A percentile compares a stretch with the other conserved stretches of the same genome.
phyloP scores from a whole-genome alignment of 2,113 vertebrate species.

The Trinectes maculatus region DNA sequence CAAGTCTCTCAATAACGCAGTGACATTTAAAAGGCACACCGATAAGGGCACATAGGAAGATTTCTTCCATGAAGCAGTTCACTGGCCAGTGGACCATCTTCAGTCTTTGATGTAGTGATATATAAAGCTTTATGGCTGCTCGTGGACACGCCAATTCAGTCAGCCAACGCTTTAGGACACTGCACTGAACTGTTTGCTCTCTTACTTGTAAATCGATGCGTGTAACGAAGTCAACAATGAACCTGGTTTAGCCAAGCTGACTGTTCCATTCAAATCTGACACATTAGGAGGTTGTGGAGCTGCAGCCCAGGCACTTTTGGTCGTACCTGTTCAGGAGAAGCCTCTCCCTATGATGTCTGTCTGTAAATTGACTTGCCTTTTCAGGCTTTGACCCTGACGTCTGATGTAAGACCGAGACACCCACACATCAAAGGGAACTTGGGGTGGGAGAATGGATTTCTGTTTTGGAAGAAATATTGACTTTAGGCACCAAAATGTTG shows the following conservation, averaged over 20 bases:
- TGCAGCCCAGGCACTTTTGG: conserved; percentile 35
- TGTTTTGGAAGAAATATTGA: conserved; percentile 78
- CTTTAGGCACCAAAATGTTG: conserved; percentile 70
- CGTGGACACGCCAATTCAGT: conserved; percentile 56
- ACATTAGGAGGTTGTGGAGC: conserved; percentile 58
- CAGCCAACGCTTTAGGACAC: conserved; percentile 35
- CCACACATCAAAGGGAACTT: conserved; percentile 81
- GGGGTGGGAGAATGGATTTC: conserved; percentile 74
- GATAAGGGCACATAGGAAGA: conserved; percentile 72
- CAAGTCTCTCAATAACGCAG: conserved; percentile 51
- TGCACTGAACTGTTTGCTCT: conserved; percentile 55
- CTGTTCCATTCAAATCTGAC: conserved; percentile 72
- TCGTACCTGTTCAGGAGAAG: conserved; percentile 67
- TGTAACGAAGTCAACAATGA: conserved; percentile 64
- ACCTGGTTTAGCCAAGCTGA: conserved; percentile 65
- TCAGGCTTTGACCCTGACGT: conserved; percentile 83
- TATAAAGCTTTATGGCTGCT: conserved; percentile 61
- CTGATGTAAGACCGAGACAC: conserved; percentile 85
- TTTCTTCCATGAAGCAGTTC: conserved; percentile 70
- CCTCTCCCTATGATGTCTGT: conserved; percentile 75
- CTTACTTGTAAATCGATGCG: conserved; percentile 60
- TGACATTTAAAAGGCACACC: conserved; percentile 68
- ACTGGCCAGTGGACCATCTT: conserved; percentile 56
- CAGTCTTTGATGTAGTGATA: conserved; percentile 76
- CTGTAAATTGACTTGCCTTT: conserved; percentile 83